Base-by-base conservation (phyloP, 1,140 invertebrate genomes). In the Drosophila melanica region DNA sequence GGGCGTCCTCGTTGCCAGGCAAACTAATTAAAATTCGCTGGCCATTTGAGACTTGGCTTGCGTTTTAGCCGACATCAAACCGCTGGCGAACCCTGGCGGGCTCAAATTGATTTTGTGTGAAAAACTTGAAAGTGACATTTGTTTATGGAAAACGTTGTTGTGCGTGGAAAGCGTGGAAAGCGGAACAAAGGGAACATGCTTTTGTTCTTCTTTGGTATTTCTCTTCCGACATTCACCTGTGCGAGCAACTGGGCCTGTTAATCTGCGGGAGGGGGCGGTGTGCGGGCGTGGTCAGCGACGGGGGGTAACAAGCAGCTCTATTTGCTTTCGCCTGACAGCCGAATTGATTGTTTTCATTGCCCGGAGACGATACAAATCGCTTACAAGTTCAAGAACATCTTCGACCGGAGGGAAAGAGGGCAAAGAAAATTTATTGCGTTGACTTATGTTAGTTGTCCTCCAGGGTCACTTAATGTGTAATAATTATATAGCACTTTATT, bases 21-120 rank as follows among this genome's bases (percentile, higher is more conserved):
- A 68, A 82, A 79, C 62, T 78, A 81, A 87, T 81, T 87, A 78
- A 72, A 87, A 72, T 69, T 54, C 63, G 11, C 41, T 70, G 63
- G 12, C 20, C 20, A 23, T 42, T 14, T 41, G 39, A 23, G 2
- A 27, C 45, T 47, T 11, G 11, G 45, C 7, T 18, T 16, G 48
- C n/a, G 8, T 33, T 30, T 37, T 41, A 6, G 39, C 10, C 42
- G 23, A 16, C 42, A 47, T 47, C 10, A 5, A 51, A 72, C 55
- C 51, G 60, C 35, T 57, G 42, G 33, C 60, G 50, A 64, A 16
- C 57, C 37, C 58, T 41, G 48, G 14, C 33, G 12, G 20, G 10
- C 14, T 10, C 44, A 74, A 74, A 69, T 74, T 48, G 48, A 63
- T 74, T 74, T 68, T 60, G 65, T 54, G 66, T 39, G 65, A 41